A percentile compares a stretch with the other conserved stretches of the same genome.
These are phyloP conservation scores for Micronisus gabar DNA, from an alignment of 2,113 vertebrate species.

Conservation along the genomic window DNA sequence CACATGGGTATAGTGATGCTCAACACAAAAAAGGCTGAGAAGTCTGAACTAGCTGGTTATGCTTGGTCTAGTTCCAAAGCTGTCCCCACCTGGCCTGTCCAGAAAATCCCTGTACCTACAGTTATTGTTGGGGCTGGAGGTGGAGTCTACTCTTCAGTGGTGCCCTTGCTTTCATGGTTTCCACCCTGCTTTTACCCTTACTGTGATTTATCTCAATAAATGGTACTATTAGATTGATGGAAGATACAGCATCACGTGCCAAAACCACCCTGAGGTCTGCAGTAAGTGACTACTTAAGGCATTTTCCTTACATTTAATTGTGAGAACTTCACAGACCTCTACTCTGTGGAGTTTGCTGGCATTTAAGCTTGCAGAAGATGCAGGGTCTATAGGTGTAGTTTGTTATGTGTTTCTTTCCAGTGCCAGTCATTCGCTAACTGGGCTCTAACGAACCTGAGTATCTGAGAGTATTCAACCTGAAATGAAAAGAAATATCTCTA, in stretches of 20 bases:
- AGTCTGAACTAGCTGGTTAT: not conserved
- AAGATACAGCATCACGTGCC: not conserved
- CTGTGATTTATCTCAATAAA: not conserved
- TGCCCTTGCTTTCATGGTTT: not conserved
- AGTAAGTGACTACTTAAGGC: not conserved
- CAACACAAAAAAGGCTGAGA: not conserved
- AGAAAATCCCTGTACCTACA: not conserved
- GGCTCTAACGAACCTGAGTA: not conserved
- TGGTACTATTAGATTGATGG: not conserved
- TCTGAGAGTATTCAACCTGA: not conserved
- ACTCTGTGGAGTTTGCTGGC: fast-evolving
- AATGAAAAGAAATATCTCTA: not conserved
- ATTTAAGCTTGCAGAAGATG: not conserved
- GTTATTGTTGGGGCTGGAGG: fast-evolving
- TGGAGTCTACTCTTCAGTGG: not conserved
- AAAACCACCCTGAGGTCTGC: not conserved
- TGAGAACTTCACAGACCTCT: not conserved
- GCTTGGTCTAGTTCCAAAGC: not conserved
- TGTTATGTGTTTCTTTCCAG: not conserved
- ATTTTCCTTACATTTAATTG: not conserved
- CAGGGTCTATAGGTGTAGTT: not conserved
- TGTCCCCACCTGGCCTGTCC: not conserved
- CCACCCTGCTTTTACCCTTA: too few species aligned
- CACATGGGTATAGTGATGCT: not conserved
- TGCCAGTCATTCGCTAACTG: not conserved